Evolutionary conservation across 53 echinoderm and acorn worm genomes (phyloP), one percentile per base, ranked within the genome.

Genomic region (Mesocentrotus franciscanus): DNA sequence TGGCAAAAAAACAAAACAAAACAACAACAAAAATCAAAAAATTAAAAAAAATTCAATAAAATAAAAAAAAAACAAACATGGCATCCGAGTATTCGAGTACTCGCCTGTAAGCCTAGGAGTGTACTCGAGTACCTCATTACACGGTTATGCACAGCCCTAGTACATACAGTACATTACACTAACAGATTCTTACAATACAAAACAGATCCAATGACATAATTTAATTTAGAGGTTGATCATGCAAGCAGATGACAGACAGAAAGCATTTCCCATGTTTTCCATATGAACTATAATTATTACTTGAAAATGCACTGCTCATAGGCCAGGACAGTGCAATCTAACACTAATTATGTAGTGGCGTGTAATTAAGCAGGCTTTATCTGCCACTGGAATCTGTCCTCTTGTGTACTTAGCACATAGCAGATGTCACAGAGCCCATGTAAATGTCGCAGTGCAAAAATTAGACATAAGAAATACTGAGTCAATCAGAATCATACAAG

Each of bases 321-420:
- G 42, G 39, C 16, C 36, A 49, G 84, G 39, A 42, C 59, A 87
- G 66, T 66, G 14, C 61, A 26, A 32, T 66, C 91, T 36, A 16
- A 18, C 9, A 64, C 68, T 91, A 91, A 34, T 66, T 30, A 90
- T 90, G n/a, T 60, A 33, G 30, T 60, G 90, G n/a, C 13, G 30
- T 29, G 68, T 91, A 91, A 91, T 91, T 91, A 91, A 91, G 68
- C 66, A 66, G 35, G 57, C 66, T 66, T 66, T 91, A 91, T 91
- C 91, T 66, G 68, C 91, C 32, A 91, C 42, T 66, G 91, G 34
- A 62, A 66, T 62, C 36, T 91, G 39, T 34, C 68, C 62, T 42
- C 22, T 35, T 35, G 33, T 35, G 61, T 32, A 91, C 68, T n/a
- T 34, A 66, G 33, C 29, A 90, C 33, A 90, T 62, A 66, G 62